Base-by-base conservation (phyloP, 2,888 invertebrate genomes). In the Drosophila pseudotakahashii region DNA sequence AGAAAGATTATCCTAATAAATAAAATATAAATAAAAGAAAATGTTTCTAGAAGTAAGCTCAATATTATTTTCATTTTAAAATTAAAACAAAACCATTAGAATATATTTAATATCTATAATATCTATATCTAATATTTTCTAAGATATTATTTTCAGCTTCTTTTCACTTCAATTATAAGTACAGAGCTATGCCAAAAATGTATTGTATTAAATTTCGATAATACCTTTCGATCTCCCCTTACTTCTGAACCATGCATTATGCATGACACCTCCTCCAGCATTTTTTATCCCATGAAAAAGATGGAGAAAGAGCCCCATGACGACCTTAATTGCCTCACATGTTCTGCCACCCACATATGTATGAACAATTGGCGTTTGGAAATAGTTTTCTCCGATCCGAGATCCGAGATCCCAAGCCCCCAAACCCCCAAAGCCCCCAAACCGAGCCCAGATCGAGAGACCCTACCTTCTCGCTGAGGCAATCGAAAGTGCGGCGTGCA, bases 271-370 rank as follows among this genome's bases (percentile, higher is more conserved):
- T 42, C 16, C 26, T 30, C 57, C 19, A 30, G 55, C 55, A 68
- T 9, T 32, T 9, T 32, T 26, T 51, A 50, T 36, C 50, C 64
- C 66, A 63, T 63, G 50, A 48, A 44, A 66, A 58, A 54, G 44
- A 52, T 55, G 58, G 23, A 32, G 51, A 50, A 59, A 76, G 64
- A 64, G 19, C 67, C 37, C 37, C 51, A 78, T 58, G 30, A 81
- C 59, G 32, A 81, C 72, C 62, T 83, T 81, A 81, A 81, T 81
- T 83, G 80, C 67, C 52, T 67, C 69, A 36, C 80, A 76, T 82
- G 83, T 81, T 73, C 74, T 70, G 50, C 42, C 83, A 59, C 75
- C 81, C 70, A 80, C 81, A 63, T 72, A 53, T 41, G 16, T 72
- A 53, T 41, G 16, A 23, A 47, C 69, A 37, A 71, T 48, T 50